Percentiles rank a stretch among this genome's conserved stretches.
Evolutionary conservation across 2,113 vertebrate species (phyloP).

Genomic region (Dicaeum eximium): DNA sequence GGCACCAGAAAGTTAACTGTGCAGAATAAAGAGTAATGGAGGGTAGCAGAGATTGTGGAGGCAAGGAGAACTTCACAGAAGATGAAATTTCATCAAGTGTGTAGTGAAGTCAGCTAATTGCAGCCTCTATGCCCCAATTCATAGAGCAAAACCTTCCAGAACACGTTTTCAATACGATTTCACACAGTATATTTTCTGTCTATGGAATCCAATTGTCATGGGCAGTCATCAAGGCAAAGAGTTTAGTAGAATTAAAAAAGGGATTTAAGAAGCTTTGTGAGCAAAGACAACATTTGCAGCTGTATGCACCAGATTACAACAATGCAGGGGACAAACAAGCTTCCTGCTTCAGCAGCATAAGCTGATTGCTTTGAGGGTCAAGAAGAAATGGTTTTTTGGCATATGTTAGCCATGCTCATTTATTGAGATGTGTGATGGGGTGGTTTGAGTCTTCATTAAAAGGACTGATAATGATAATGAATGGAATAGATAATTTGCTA

Average conservation of each 20-base stretch:
- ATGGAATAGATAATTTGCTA: background rate
- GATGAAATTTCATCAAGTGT: background rate
- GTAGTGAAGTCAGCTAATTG: background rate
- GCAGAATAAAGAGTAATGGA: background rate
- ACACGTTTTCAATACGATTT: background rate
- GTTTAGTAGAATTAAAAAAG: constrained; percentile 45
- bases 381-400: background rate
- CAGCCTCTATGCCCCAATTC: background rate
- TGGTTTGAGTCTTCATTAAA: background rate
- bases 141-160: background rate
- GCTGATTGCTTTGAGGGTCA: constrained; percentile 9
- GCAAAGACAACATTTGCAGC: constrained; percentile 45
- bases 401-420: background rate
- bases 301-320: constrained; percentile 19
- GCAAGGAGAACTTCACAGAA: background rate
- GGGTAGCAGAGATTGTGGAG: background rate
- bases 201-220: constrained; percentile 12
- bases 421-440: background rate
- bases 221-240: constrained; percentile 30
- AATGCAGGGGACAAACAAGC: constrained; percentile 27
- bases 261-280: constrained; percentile 46
- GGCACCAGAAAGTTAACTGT: background rate
- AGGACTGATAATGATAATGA: background rate
- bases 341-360: constrained; percentile 21
- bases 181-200: background rate